Conservation (phyloP, 2,113 vertebrate genomes). For the Thermophis baileyi region DNA sequence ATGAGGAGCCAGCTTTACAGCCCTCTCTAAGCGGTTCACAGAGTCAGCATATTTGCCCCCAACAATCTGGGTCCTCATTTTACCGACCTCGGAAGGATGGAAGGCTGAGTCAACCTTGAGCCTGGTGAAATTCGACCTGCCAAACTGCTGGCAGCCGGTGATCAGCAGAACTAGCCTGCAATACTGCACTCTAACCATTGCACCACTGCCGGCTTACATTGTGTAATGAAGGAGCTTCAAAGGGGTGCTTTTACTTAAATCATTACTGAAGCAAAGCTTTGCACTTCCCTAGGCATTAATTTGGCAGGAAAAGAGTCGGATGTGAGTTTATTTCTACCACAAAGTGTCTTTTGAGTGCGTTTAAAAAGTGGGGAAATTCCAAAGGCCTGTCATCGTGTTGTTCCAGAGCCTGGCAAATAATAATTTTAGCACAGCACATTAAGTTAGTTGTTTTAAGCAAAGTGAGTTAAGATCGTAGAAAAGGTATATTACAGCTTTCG, state of each 20-base stretch:
- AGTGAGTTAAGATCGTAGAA: neutral
- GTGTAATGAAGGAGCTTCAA: neutral
- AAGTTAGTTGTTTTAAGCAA: neutral
- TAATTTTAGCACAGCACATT: neutral
- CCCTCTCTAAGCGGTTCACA: too few species aligned
- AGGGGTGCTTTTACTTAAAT: neutral
- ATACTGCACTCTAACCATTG: too few species aligned
- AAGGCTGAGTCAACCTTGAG: too few species aligned
- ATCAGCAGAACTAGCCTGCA: too few species aligned
- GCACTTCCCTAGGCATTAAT: neutral
- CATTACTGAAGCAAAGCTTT: neutral
- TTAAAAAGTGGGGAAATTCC: neutral
- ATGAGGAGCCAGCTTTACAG: too few species aligned
- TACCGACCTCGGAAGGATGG: too few species aligned
- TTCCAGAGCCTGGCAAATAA: neutral
- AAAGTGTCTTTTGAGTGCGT: neutral
- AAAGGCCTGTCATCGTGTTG: neutral
- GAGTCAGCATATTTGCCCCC: too few species aligned
- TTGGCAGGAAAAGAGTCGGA: neutral
- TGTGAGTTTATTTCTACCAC: neutral
- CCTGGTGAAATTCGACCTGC: too few species aligned
- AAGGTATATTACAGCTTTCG: neutral
- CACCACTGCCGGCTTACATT: too few species aligned
- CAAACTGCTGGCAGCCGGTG: too few species aligned
- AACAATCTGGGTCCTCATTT: too few species aligned